Conservation (phyloP, 2,113 vertebrate genomes). For the Albula glossodonta region DNA sequence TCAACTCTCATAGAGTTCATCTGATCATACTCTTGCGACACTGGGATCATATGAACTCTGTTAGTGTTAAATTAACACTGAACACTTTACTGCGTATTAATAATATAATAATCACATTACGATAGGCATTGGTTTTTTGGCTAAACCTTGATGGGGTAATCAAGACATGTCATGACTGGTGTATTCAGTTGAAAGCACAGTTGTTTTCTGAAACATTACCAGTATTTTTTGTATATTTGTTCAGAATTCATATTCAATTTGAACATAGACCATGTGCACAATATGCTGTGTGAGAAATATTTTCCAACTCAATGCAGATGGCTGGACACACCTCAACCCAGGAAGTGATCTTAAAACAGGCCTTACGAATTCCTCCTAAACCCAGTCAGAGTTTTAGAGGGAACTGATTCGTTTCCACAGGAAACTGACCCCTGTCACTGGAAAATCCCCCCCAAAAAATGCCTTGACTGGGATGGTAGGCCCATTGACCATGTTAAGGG, state of each 20-base stretch:
- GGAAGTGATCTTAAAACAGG: not conserved
- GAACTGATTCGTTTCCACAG: not conserved
- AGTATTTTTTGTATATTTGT: not conserved
- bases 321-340: not conserved
- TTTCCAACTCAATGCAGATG: not conserved
- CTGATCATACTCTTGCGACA: too few relatives aligned
- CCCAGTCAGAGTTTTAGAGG: not conserved
- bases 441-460: not conserved
- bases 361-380: not conserved
- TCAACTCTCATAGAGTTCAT: too few relatives aligned
- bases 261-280: not conserved
- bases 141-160: not conserved
- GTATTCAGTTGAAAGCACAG: not conserved
- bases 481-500: too few relatives aligned
- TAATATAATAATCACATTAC: not conserved
- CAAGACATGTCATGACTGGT: not conserved
- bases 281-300: not conserved
- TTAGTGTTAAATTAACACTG: too few relatives aligned
- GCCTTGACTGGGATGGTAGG: too few relatives aligned
- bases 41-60: too few relatives aligned
- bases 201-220: not conserved
- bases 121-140: not conserved
- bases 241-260: not conserved
- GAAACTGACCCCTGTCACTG: not conserved
- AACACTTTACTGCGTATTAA: not conserved